Base-by-base conservation (phyloP, 2,888 invertebrate genomes). In the Morpho helenor region DNA sequence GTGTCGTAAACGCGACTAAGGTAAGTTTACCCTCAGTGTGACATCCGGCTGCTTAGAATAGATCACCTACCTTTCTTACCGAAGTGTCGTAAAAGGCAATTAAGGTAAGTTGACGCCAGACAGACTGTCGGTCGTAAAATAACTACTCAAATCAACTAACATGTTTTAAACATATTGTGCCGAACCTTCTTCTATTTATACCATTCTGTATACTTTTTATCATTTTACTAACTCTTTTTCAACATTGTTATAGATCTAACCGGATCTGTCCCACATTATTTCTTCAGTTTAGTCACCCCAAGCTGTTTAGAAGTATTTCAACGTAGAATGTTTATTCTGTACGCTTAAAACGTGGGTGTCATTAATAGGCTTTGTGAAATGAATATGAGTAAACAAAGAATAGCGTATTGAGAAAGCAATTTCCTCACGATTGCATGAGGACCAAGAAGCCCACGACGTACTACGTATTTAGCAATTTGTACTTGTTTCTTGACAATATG, bases 311-410 rank as follows among this genome's bases (percentile, higher is more conserved):
- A 9, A 23, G 31, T 10, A 44, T 44, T 44, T 43, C 44, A 42
- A 42, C 42, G 8, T 9, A 42, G 42, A 42, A 16, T 41, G 40
- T 42, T 50, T 50, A 16, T 42, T 49, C 41, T 42, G 8, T 42
- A 2, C 42, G 43, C 8, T 9, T 8, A 23, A 16, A 42, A 52
- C 52, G 46, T 52, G 45, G 39, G 39, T 40, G 40, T 9, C 16
- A 52, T 40, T 52, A 46, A 46, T 46, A 46, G 31, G n/a, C 47
- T 53, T 47, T 53, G 47, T 47, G 53, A 47, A 47, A 53, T 48
- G 40, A 39, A 48, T 54, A 54, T 42, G 48, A 22, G 42, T 54
- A 54, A 54, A 54, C 54, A 54, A 54, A 54, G 42, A 54, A 41
- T 48, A 48, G 42, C 48, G n/a, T 54, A 41, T 53, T 47, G 42